Percentiles rank a stretch among this genome's conserved stretches.
These are phyloP conservation scores for Proteles cristata DNA, from an alignment of 2,113 vertebrate species.

Conservation along the genomic window DNA sequence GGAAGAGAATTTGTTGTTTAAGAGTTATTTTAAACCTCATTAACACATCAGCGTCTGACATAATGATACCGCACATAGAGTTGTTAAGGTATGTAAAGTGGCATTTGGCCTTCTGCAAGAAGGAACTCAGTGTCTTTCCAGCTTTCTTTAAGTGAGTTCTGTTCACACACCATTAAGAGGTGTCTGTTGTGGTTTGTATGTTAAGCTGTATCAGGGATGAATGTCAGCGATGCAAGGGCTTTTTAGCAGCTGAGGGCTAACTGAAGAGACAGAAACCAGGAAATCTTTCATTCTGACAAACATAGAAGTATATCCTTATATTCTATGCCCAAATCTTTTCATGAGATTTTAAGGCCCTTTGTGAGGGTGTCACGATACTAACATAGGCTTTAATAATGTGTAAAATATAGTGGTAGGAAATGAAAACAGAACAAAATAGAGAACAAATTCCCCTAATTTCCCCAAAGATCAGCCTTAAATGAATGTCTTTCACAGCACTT, in stretches of 20 bases:
- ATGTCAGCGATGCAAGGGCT: background rate
- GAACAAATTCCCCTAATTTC: background rate
- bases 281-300: constrained; percentile 17
- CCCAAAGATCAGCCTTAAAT: background rate
- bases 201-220: background rate
- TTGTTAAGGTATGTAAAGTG: background rate
- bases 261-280: background rate
- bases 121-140: background rate
- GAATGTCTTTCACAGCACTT: constrained; percentile 11
- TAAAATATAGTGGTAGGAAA: background rate
- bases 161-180: background rate
- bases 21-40: background rate
- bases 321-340: background rate
- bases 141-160: background rate
- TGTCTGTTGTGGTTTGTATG: background rate
- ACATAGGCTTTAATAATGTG: background rate
- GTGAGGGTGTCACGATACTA: constrained; percentile 8
- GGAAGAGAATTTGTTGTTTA: background rate
- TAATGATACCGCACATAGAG: background rate
- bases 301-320: background rate
- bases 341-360: background rate
- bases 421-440: constrained; percentile 18
- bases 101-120: background rate
- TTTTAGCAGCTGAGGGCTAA: background rate
- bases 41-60: background rate